Conservation (phyloP, 2,113 vertebrate genomes). For the Bufo gargarizans region DNA sequence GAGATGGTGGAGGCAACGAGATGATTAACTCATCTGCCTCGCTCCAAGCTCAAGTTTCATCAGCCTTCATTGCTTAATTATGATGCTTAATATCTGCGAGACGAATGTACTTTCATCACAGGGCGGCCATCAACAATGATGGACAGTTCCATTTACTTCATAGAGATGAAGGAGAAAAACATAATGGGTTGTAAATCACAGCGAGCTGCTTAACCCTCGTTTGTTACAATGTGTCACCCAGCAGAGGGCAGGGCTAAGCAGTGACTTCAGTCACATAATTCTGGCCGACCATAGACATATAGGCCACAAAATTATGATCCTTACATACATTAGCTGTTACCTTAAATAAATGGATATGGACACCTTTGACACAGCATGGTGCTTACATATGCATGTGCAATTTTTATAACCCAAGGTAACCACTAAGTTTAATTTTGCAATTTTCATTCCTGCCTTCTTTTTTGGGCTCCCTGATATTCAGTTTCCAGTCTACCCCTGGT, state of each 20-base stretch:
- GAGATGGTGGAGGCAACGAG: background rate
- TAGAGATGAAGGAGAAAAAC: background rate
- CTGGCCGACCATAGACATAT: no score
- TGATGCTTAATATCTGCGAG: slow-evolving; percentile 29
- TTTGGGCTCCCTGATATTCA: no score
- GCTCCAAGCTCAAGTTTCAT: slow-evolving; percentile 20
- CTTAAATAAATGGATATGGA: no score
- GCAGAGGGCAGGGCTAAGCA: background rate
- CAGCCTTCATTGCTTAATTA: slow-evolving; percentile 41
- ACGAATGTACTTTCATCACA: slow-evolving; percentile 14
- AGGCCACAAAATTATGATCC: no score
- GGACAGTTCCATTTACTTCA: slow-evolving; percentile 12
- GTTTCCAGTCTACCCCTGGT: no score
- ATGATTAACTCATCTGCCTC: slow-evolving; percentile 36
- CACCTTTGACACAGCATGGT: no score
- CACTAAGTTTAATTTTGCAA: no score
- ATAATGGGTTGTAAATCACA: background rate
- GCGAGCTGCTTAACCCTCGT: background rate
- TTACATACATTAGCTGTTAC: no score
- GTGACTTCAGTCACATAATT: no score
- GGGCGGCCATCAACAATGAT: background rate
- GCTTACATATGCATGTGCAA: no score
- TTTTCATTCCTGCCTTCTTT: no score
- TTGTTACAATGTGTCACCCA: background rate
- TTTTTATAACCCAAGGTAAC: no score